Base-by-base conservation (phyloP, 2,113 vertebrate species). In the Anthoscopus minutus region DNA sequence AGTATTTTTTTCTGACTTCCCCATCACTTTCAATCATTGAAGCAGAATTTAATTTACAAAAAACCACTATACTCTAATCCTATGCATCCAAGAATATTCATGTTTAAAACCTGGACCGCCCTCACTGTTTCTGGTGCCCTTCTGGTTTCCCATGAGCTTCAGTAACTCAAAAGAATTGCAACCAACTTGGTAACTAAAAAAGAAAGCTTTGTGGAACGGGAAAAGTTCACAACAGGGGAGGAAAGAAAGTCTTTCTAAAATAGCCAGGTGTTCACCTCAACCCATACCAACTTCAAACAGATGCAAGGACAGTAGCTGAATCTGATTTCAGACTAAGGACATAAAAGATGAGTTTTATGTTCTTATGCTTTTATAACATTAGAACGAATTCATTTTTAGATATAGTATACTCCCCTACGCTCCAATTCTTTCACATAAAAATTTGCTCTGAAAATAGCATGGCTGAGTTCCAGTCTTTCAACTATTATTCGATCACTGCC, bases 211-310 rank as follows among this genome's bases (percentile, higher is more conserved):
- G 58, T 93, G 88, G 40, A 95, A 97, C 11, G 21, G 77, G 70
- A 91, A 94, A 96, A 94, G 95, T 94, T 96, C 95, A 91, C 94
- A 94, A 92, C 54, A 86, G 94, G 82, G 81, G 86, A 92, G 48
- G 71, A 50, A 91, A 84, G 83, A 89, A 84, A 94, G 94, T 69
- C 66, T 76, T 95, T 95, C 94, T 93, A 94, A 94, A 96, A 96
- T 97, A 94, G 91, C 89, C 93, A 96, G 89, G 96, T 95, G 95
- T 94, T 96, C 95, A 95, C 94, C 96, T 91, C 89, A 94, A 92
- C 77, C 73, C 81, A 82, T 94, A 94, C 53, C 92, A 95, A 53
- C 96, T 95, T 95, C 96, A 95, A 95, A 95, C 30, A 95, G 78
- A 81, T 72, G 42, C 89, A 95, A 96, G 93, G 95, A 92, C 89